These are phyloP conservation scores for Andrena cerasifolii DNA, from an alignment of 1,140 invertebrate species.

Conservation along the genomic window DNA sequence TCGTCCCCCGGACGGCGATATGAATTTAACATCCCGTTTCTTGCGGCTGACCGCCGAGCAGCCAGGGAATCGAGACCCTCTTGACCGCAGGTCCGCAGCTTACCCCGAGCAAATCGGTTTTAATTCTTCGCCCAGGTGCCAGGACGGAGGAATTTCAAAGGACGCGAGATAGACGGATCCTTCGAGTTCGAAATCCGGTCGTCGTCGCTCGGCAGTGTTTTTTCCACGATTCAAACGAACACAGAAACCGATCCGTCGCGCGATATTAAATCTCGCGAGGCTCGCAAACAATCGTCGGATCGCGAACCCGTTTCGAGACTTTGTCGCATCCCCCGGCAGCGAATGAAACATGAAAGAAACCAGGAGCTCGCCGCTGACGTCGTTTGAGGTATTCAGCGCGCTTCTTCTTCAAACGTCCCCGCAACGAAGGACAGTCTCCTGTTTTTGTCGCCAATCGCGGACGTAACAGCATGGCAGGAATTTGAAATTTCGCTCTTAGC, in stretches of 20 bases:
- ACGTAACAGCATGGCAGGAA: too few species aligned
- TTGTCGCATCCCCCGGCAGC: constrained; percentile 2
- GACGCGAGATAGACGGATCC: not conserved
- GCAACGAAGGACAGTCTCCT: too few species aligned
- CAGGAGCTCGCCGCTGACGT: too few species aligned
- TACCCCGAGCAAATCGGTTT: not conserved
- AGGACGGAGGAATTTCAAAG: too few species aligned
- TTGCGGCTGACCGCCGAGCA: not conserved
- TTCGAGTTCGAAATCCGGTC: constrained; percentile 2
- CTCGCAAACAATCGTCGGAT: constrained; percentile 4
- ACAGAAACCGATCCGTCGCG: not conserved
- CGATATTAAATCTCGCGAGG: constrained; percentile 33
- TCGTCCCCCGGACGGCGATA: not conserved
- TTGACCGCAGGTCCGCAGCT: too few species aligned
- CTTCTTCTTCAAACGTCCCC: too few species aligned
- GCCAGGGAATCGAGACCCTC: not conserved
- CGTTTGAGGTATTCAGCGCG: too few species aligned
- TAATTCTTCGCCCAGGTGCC: not conserved
- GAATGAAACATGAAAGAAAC: not conserved
- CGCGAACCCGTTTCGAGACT: not conserved
- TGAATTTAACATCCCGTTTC: not conserved
- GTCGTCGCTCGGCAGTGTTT: not conserved
- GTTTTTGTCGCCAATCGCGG: too few species aligned
- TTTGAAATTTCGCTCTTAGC: too few species aligned
- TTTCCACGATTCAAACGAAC: constrained; percentile 3